Percentiles rank a stretch among this genome's conserved stretches.
These are phyloP conservation scores for Halcyon chelicuti DNA, from an alignment of 2,797 vertebrate species.

Conservation along the genomic window DNA sequence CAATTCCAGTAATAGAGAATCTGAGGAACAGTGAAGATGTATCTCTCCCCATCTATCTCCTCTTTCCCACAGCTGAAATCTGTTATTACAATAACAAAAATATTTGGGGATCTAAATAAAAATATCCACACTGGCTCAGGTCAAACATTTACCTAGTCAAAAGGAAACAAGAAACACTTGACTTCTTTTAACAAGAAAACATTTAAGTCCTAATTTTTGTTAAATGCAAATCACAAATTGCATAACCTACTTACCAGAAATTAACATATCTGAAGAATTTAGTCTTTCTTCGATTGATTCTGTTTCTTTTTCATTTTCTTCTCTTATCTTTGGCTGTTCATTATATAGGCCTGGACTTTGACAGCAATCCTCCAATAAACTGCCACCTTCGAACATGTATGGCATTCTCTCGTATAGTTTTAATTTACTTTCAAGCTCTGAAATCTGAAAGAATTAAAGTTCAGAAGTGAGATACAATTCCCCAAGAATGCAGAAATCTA, in stretches of 20 bases:
- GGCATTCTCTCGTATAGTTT: conserved; percentile 51
- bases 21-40: background rate
- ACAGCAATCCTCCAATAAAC: conserved; percentile 49
- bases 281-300: conserved; percentile 63
- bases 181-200: background rate
- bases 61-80: background rate
- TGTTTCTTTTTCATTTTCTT: conserved; percentile 49
- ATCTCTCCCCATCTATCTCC: background rate
- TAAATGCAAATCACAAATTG: background rate
- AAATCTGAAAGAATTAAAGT: conserved; percentile 65
- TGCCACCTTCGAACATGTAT: conserved; percentile 12
- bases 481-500: background rate
- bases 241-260: conserved; percentile 65
- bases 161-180: background rate
- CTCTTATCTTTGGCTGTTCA: background rate
- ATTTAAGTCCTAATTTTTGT: background rate
- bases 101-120: background rate
- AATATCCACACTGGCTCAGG: background rate
- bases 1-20: background rate
- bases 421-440: conserved; percentile 84
- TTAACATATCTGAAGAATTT: conserved; percentile 77
- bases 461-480: conserved; percentile 13
- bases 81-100: background rate
- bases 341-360: conserved; percentile 2
- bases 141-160: background rate